phyloP scores from a whole-genome alignment of 1,140 invertebrate species.

The Pinna nobilis region DNA sequence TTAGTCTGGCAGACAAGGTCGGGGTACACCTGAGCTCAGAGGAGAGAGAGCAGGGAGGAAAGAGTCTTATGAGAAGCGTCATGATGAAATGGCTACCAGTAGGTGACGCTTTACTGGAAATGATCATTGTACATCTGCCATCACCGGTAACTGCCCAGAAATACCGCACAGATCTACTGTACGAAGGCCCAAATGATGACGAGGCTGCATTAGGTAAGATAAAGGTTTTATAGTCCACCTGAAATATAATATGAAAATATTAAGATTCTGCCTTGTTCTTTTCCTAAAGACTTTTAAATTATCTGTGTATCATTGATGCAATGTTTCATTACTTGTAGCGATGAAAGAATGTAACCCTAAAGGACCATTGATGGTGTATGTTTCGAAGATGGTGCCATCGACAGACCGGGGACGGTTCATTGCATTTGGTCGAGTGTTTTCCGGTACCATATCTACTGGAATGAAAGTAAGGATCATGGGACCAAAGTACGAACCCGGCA shows the following conservation, averaged over 20 bases:
- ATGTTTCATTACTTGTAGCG: conserved; percentile 58
- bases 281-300: not conserved
- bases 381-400: conserved; percentile 99
- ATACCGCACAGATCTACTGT: conserved; percentile 97
- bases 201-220: conserved; percentile 91
- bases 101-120: conserved; percentile 98
- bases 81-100: conserved; percentile 99
- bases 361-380: conserved; percentile 99
- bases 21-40: conserved; percentile 93
- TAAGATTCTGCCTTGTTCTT: too few species aligned
- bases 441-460: conserved; percentile 93
- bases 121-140: conserved; percentile 99
- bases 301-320: not conserved
- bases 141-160: conserved; percentile 98
- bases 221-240: not conserved
- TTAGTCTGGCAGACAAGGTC: conserved; percentile 83
- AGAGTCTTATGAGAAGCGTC: conserved; percentile 77
- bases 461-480: conserved; percentile 87
- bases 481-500: conserved; percentile 96
- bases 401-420: conserved; percentile 99
- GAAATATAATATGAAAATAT: too few species aligned
- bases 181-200: conserved; percentile 93
- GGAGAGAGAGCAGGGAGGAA: conserved; percentile 93
- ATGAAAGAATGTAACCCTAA: conserved; percentile 94
- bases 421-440: conserved; percentile 99